Conservation (phyloP, 2,113 vertebrate species). For the Vimba vimba region DNA sequence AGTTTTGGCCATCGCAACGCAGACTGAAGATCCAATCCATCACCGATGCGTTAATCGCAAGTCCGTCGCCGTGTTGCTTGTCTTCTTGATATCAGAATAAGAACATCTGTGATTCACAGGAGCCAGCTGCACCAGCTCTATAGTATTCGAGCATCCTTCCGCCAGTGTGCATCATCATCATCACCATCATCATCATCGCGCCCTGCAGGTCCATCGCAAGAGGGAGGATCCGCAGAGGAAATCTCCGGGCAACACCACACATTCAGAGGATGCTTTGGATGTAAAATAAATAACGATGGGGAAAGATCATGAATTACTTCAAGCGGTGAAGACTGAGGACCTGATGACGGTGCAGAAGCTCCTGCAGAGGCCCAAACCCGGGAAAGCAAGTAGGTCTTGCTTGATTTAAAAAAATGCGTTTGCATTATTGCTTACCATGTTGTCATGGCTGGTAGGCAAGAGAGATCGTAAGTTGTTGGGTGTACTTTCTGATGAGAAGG, state of each 20-base stretch:
- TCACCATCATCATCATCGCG: constrained; percentile 53
- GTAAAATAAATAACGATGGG: constrained; percentile 86
- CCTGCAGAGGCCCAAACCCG: constrained; percentile 93
- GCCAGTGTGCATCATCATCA: constrained; percentile 44
- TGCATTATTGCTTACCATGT: constrained; percentile 18
- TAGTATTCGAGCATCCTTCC: constrained; percentile 55
- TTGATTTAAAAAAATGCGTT: background rate
- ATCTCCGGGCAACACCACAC: constrained; percentile 66
- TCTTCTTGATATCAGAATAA: constrained; percentile 30
- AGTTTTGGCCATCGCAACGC: background rate
- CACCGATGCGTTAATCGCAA: background rate
- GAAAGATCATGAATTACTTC: constrained; percentile 97
- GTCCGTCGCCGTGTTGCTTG: background rate
- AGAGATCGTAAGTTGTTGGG: constrained; percentile 15
- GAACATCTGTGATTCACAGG: constrained; percentile 63
- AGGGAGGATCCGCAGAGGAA: constrained; percentile 58
- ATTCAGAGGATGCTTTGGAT: constrained; percentile 77
- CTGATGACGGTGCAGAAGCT: constrained; percentile 93
- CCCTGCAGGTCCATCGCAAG: constrained; percentile 62
- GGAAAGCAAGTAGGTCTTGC: constrained; percentile 89
- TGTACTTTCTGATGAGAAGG: background rate
- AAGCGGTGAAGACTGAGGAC: constrained; percentile 97
- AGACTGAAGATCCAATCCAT: background rate
- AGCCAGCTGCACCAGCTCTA: constrained; percentile 52
- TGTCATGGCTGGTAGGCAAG: background rate